These are phyloP conservation scores for Priocnemis perturbator DNA, from an alignment of 2,888 invertebrate species.

Conservation along the genomic window DNA sequence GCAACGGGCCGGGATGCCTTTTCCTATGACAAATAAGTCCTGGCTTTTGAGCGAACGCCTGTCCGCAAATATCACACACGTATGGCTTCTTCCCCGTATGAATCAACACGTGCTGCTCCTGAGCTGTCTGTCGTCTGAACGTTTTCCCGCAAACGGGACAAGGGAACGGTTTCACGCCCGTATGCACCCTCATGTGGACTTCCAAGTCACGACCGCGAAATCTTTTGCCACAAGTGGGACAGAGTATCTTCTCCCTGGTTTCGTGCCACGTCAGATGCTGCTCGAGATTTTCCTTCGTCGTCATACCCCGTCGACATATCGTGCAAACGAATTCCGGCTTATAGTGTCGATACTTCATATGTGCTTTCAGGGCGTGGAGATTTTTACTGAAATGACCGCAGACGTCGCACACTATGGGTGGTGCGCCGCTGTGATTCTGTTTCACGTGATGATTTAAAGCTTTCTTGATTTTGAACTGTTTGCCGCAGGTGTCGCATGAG, in stretches of 20 bases:
- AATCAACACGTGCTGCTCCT: slow-evolving; percentile 62
- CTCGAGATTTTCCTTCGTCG: slow-evolving; percentile 58
- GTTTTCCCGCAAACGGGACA: slow-evolving; percentile 63
- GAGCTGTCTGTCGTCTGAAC: slow-evolving; percentile 57
- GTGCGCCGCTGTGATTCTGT: slow-evolving; percentile 55
- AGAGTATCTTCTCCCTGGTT: slow-evolving; percentile 60
- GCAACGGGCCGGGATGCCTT: slow-evolving; percentile 60
- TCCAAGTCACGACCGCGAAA: slow-evolving; percentile 61
- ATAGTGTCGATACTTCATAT: slow-evolving; percentile 62
- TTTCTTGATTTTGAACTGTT: slow-evolving; percentile 61
- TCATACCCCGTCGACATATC: slow-evolving; percentile 63
- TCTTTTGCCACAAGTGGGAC: slow-evolving; percentile 62
- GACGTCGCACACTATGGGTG: slow-evolving; percentile 63
- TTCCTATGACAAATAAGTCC: slow-evolving; percentile 63
- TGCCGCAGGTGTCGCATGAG: slow-evolving; percentile 58
- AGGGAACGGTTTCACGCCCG: slow-evolving; percentile 62
- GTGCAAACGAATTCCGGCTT: slow-evolving; percentile 58
- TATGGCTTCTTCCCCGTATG: slow-evolving; percentile 64
- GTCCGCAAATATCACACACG: slow-evolving; percentile 63
- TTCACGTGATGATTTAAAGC: slow-evolving; percentile 61
- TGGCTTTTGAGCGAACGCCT: slow-evolving; percentile 63
- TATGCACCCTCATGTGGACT: slow-evolving; percentile 65
- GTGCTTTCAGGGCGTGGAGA: slow-evolving; percentile 60
- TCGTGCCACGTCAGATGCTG: slow-evolving; percentile 62
- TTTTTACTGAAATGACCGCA: slow-evolving; percentile 63